Evolutionary conservation across 2,113 vertebrate species (phyloP), one percentile per base, ranked within the genome.

Genomic region (Puntigrus tetrazona): DNA sequence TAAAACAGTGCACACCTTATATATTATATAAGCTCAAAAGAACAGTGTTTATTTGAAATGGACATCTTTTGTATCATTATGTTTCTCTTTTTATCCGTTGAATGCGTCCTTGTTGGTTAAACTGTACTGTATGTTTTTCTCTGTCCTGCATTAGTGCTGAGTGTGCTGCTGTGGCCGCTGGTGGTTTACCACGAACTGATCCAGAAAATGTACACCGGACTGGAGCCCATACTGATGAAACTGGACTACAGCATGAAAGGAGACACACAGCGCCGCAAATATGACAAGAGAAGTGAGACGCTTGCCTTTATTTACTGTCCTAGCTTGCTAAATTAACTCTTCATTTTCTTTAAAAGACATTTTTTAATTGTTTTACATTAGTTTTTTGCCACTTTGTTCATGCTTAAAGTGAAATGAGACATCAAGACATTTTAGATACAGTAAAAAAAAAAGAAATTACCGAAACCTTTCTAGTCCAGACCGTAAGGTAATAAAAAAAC

Each of bases 221-320:
- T 99, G 52, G 98, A 99, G 91, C 98, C 98, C 16, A 94, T 99
- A 89, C 93, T 99, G 65, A 99, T 99, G 98, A 98, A 99, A 91
- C 94, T 99, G 92, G 98, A 99, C 93, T 99, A 99, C 94, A 99
- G 97, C 91, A 99, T 99, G 98, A 99, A 98, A 89, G 97, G 96
- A n/a, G 96, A 96, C 43, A 96, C 97, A 0, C 95, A 97, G 78
- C 96, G 93, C 82, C 95, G 95, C 89, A 97, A 98, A 85, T 96
- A 99, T 11, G 97, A 99, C 90, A 98, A 98, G 93, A 96, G 95
- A 91, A 98, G 97, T 98, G 94, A 97, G 97, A n/a, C 4, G 14
- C 7, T 4, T 29, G 8, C 59, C 7, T 38, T 55, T 31, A 11
- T 34, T 45, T 25, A 7, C 45, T 18, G 9, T 61, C 25, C 38